phyloP scores from a whole-genome alignment of 1,140 invertebrate species.

The Palaemon carinicauda region DNA sequence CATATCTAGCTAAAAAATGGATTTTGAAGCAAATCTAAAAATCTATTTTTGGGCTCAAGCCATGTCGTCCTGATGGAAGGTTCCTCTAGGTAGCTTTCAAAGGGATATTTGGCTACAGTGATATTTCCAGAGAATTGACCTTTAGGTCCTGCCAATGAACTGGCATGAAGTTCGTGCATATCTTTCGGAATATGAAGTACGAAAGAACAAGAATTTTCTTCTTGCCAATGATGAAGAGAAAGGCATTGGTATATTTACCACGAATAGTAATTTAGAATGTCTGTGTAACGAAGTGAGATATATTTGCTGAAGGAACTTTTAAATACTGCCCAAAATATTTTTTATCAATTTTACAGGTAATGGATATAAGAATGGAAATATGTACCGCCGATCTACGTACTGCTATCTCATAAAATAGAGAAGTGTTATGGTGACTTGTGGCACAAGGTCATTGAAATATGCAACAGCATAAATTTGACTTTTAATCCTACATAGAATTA shows the following conservation, averaged over 20 bases:
- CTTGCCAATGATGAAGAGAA: not conserved
- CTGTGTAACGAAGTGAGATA: not conserved
- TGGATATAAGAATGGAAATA: conserved; percentile 1
- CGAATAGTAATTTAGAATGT: conserved; percentile 2
- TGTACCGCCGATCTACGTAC: not conserved
- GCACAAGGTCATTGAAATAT: not conserved
- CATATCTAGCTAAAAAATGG: too few species aligned
- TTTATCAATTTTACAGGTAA: not conserved
- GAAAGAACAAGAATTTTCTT: not conserved
- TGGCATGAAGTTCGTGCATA: not conserved
- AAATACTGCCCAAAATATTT: not conserved
- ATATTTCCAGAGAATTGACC: too few species aligned
- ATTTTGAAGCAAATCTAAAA: too few species aligned
- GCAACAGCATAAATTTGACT: not conserved
- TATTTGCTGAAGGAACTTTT: not conserved
- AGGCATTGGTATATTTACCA: not conserved
- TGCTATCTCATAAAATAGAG: not conserved
- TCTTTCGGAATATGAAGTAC: not conserved
- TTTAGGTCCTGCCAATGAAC: not conserved
- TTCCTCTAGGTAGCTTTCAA: too few species aligned
- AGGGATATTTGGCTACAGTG: too few species aligned
- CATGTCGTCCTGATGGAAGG: too few species aligned
- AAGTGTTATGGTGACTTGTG: not conserved
- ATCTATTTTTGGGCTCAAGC: too few species aligned
- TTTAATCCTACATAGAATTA: not conserved